A percentile compares a stretch with the other conserved stretches of the same genome.
These are phyloP conservation scores for Cerastis leucographa DNA, from an alignment of 2,888 invertebrate genomes.

Conservation along the genomic window DNA sequence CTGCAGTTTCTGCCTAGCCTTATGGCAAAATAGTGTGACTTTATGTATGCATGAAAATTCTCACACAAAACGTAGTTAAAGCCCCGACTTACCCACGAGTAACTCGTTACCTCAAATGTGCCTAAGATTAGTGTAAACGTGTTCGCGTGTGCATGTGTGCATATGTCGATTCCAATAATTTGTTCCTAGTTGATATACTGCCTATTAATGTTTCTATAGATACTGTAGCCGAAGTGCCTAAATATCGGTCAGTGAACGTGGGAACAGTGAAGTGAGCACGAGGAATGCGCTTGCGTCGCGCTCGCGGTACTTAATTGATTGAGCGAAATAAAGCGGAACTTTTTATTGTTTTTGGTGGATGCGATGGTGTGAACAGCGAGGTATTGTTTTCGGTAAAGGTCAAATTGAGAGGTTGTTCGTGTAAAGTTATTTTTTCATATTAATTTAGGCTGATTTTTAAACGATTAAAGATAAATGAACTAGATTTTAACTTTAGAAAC, in stretches of 20 bases:
- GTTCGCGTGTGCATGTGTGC: background rate
- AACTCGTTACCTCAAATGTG: background rate
- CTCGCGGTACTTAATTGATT: conserved; percentile 60
- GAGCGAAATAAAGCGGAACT: conserved; percentile 63
- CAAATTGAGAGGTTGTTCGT: background rate
- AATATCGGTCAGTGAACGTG: conserved; percentile 82
- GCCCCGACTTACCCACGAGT: background rate
- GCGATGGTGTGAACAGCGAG: conserved; percentile 2
- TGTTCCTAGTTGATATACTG: conserved; percentile 3
- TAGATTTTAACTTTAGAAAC: background rate
- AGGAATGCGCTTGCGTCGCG: conserved; percentile 63
- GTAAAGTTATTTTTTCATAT: background rate
- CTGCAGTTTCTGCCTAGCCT: background rate
- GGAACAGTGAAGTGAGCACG: conserved; percentile 71
- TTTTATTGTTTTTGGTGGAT: conserved; percentile 44
- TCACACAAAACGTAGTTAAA: background rate
- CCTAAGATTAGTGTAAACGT: background rate
- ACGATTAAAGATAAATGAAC: background rate
- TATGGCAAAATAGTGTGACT: background rate
- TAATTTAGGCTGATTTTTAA: background rate
- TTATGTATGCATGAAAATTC: background rate
- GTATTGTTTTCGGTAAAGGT: conserved; percentile 6
- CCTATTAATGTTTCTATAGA: background rate
- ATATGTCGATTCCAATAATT: background rate
- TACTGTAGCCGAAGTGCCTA: conserved; percentile 44